Evolutionary conservation across 2,888 invertebrate genomes (phyloP).

Genomic region (Stramonita haemastoma): DNA sequence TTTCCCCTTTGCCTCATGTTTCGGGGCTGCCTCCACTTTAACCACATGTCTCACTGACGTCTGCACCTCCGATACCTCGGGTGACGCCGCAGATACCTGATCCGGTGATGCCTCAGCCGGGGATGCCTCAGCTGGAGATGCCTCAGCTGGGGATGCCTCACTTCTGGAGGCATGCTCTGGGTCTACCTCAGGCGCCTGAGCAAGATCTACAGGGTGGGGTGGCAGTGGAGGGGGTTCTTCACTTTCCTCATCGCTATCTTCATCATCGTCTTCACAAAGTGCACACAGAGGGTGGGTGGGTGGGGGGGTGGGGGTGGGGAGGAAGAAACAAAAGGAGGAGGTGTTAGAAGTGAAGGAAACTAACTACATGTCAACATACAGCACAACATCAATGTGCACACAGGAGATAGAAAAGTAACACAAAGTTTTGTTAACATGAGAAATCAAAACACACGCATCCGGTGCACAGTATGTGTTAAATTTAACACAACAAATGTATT

Average conservation of each 20-base stretch:
- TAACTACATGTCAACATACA: neutral
- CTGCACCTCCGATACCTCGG: neutral
- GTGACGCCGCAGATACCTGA: neutral
- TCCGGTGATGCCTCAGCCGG: neutral
- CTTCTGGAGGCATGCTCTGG: neutral
- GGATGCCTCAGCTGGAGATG: neutral
- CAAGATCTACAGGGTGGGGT: neutral
- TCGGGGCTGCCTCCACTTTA: neutral
- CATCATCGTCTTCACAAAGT: conserved; percentile 9
- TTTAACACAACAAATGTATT: no score
- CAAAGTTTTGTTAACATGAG: neutral
- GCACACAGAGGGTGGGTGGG: neutral
- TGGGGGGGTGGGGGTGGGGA: neutral
- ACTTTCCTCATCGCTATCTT: neutral
- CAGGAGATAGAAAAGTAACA: neutral
- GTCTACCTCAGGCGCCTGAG: neutral
- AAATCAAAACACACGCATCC: neutral
- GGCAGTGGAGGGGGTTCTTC: conserved; percentile 7
- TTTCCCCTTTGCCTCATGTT: neutral
- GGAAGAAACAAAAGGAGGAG: neutral
- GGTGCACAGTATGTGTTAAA: neutral
- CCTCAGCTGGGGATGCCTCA: neutral
- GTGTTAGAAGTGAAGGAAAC: no score
- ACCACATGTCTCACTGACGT: neutral
- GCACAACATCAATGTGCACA: conserved; percentile 4